Evolutionary conservation across 2,113 vertebrate genomes (phyloP).

Genomic region (Ailurus styani): DNA sequence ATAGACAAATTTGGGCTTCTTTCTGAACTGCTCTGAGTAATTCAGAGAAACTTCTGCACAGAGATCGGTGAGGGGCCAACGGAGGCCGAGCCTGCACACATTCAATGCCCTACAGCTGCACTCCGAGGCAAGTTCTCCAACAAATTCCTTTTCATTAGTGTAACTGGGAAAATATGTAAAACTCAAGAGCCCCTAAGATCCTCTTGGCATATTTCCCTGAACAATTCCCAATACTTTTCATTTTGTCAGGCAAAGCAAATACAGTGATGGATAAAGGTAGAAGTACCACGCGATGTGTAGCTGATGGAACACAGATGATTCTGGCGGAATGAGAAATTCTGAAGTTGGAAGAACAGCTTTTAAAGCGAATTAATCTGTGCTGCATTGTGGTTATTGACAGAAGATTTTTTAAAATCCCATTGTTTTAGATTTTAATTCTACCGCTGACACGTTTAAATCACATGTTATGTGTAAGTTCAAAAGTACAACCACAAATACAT

Average conservation of each 20-base stretch:
- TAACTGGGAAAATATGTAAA: constrained; percentile 74
- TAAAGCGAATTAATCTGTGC: constrained; percentile 32
- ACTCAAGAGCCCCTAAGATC: constrained; percentile 61
- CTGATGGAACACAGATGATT: constrained; percentile 65
- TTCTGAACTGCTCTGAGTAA: neutral
- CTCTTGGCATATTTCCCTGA: constrained; percentile 57
- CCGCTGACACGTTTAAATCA: neutral
- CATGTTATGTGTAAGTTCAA: neutral
- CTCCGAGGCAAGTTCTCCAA: constrained; percentile 41
- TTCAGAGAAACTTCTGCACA: neutral
- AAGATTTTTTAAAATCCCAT: neutral
- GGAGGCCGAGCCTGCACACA: neutral
- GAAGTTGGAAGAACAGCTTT: neutral
- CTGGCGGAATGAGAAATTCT: neutral
- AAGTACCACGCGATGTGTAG: constrained; percentile 45
- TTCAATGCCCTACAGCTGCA: constrained; percentile 14
- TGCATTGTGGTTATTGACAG: constrained; percentile 32
- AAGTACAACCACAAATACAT: neutral
- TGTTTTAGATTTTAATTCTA: constrained; percentile 22
- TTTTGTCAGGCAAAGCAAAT: constrained; percentile 70
- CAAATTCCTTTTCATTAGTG: constrained; percentile 69
- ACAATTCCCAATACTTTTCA: constrained; percentile 61
- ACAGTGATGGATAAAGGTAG: constrained; percentile 57
- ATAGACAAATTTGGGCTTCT: neutral
- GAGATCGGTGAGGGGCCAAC: neutral